Evolutionary conservation across 1,140 invertebrate genomes (phyloP).

Genomic region (Sycophila sp.): DNA sequence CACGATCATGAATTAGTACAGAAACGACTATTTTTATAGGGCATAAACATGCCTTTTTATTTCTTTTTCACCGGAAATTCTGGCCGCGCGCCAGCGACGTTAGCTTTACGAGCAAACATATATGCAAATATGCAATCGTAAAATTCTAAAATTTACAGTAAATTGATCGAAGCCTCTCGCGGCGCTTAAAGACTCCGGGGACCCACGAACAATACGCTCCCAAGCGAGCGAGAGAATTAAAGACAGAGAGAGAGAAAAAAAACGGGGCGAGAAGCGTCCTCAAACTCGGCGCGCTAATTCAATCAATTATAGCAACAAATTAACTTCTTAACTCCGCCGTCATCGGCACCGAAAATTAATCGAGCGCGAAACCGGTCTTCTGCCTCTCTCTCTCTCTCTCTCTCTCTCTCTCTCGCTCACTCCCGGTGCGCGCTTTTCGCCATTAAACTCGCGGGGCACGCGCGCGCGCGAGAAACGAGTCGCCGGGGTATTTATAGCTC

Average conservation of each 20-base stretch:
- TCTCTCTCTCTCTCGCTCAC: no score
- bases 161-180: no score
- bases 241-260: no score
- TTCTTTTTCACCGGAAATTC: no score
- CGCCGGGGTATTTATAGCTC: neutral
- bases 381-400: no score
- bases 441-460: neutral
- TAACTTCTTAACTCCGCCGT: slow-evolving; percentile 29
- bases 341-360: slow-evolving; percentile 18
- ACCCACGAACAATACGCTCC: no score
- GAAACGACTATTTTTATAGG: no score
- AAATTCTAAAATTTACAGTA: slow-evolving; percentile 32
- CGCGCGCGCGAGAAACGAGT: neutral
- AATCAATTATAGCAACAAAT: slow-evolving; percentile 37
- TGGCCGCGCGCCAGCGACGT: neutral
- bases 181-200: no score
- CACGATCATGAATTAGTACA: no score
- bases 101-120: neutral
- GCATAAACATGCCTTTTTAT: neutral
- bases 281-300: slow-evolving; percentile 17
- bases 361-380: slow-evolving; percentile 24
- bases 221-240: no score
- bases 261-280: no score
- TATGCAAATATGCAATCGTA: neutral
- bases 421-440: neutral